These are phyloP conservation scores for Cygnus atratus DNA, from an alignment of 2,113 vertebrate genomes.

Conservation along the genomic window DNA sequence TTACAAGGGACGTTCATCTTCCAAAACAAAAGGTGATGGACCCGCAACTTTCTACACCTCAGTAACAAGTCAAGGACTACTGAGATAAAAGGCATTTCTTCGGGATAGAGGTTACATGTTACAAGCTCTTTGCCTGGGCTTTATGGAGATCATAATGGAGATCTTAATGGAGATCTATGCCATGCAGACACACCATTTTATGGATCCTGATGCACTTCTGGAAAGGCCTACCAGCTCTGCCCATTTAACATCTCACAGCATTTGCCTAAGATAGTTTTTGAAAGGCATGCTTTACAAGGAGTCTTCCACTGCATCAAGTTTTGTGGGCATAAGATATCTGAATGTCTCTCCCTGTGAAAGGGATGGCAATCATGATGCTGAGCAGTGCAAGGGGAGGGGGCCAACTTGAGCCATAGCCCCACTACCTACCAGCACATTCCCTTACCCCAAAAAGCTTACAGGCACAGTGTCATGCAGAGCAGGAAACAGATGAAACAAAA, in stretches of 20 bases:
- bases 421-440: not conserved
- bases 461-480: not conserved
- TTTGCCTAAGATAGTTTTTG: not conserved
- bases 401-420: not conserved
- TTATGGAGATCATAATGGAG: not conserved
- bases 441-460: not conserved
- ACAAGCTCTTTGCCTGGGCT: not conserved
- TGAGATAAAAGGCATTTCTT: not conserved
- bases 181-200: not conserved
- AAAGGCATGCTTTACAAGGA: not conserved
- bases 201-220: not conserved
- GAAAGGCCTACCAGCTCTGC: not conserved
- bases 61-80: not conserved
- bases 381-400: not conserved
- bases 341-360: not conserved
- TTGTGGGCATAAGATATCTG: not conserved
- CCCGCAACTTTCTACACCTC: not conserved
- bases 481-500: not conserved
- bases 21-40: not conserved
- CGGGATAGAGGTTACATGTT: not conserved
- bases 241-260: not conserved
- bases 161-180: not conserved
- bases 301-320: not conserved
- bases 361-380: not conserved
- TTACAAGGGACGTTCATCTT: not conserved